phyloP scores from a whole-genome alignment of 2,113 vertebrate species.

The Zapus hudsonius region DNA sequence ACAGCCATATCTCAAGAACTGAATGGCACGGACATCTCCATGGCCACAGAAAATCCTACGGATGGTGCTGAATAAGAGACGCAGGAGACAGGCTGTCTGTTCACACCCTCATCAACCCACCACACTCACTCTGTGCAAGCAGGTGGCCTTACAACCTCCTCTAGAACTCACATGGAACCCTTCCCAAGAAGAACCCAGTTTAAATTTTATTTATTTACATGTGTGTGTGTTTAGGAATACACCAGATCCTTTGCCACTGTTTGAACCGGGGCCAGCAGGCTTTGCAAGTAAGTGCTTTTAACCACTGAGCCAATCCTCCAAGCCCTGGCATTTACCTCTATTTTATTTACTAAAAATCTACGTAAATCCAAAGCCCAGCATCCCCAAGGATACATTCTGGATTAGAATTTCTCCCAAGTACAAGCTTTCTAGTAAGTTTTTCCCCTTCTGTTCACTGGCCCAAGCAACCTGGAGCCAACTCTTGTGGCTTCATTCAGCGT shows the following conservation, averaged over 20 bases:
- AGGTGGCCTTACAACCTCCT: neutral
- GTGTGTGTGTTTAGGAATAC: no score
- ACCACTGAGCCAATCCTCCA: no score
- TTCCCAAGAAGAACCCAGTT: neutral
- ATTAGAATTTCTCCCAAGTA: slow-evolving; percentile 15
- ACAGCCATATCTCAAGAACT: neutral
- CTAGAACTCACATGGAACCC: neutral
- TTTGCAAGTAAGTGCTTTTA: no score
- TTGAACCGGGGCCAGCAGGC: no score
- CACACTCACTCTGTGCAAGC: neutral
- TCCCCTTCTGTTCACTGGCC: neutral
- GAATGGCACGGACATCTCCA: neutral
- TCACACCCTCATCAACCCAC: neutral
- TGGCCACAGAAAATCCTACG: neutral
- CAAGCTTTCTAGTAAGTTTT: slow-evolving; percentile 32
- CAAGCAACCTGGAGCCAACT: neutral
- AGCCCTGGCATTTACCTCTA: neutral
- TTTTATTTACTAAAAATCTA: slow-evolving; percentile 14
- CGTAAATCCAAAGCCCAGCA: neutral
- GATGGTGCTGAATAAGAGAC: neutral
- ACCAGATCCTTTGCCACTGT: no score
- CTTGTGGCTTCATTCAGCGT: neutral
- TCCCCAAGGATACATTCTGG: neutral
- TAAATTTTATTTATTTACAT: no score
- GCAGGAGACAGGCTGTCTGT: neutral